Conservation (phyloP, 2,797 vertebrate species). For the Manis crassicaudata region DNA sequence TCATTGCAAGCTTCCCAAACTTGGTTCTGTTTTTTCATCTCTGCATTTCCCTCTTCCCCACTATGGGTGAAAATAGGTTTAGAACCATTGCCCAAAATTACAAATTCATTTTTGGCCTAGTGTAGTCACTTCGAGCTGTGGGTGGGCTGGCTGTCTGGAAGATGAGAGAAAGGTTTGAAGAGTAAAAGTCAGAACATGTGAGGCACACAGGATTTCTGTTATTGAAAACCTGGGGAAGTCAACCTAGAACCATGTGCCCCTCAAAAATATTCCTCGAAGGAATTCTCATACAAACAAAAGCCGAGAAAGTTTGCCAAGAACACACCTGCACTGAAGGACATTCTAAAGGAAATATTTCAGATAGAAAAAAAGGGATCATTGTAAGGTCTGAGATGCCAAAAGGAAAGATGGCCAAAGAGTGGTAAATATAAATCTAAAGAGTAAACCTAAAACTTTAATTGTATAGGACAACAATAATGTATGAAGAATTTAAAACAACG, state of each 20-base stretch:
- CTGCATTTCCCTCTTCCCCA: too few relatives aligned
- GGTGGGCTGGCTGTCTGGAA: neutral
- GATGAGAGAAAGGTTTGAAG: neutral
- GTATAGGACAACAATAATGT: neutral
- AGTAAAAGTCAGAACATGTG: neutral
- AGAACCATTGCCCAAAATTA: neutral
- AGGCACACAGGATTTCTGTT: neutral
- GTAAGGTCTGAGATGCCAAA: neutral
- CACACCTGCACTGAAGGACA: neutral
- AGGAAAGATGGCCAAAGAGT: neutral
- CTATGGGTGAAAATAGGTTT: neutral
- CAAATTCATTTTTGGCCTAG: neutral
- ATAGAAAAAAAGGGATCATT: neutral
- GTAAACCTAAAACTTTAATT: neutral
- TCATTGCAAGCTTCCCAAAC: neutral
- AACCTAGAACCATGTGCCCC: neutral
- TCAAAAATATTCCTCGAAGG: neutral
- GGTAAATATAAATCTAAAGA: neutral
- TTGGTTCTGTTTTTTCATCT: constrained; percentile 6
- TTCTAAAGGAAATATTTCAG: neutral
- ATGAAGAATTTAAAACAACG: neutral
- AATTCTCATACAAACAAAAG: neutral
- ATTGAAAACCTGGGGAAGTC: neutral
- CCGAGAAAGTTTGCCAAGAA: neutral
- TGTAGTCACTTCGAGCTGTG: neutral